Percentiles rank a stretch among this genome's conserved stretches.
Conservation (phyloP, 2,888 invertebrate species). For the Cephus nigrinus region DNA sequence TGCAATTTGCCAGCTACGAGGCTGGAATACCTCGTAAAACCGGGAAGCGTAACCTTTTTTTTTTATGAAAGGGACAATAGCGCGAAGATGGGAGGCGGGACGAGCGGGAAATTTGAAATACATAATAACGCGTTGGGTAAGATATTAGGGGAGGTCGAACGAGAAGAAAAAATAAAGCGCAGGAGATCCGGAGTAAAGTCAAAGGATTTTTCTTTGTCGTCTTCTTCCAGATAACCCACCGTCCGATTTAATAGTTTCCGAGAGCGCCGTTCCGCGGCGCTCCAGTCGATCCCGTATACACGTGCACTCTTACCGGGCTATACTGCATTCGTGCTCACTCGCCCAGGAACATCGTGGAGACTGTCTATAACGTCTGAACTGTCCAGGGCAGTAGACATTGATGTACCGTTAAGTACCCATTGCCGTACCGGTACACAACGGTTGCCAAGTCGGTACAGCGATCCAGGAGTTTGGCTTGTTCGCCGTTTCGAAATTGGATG, state of each 20-base stretch:
- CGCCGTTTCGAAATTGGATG: neutral
- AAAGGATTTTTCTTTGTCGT: no score
- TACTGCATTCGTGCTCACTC: neutral
- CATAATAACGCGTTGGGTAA: neutral
- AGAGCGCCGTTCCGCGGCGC: neutral
- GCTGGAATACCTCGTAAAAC: neutral
- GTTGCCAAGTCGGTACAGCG: neutral
- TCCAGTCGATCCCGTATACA: neutral
- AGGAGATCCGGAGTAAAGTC: neutral
- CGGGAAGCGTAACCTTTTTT: neutral
- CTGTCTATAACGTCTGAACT: neutral
- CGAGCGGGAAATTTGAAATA: neutral
- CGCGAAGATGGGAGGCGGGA: neutral
- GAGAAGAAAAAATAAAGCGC: neutral
- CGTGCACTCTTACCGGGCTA: neutral
- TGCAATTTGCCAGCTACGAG: neutral
- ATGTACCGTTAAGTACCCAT: neutral
- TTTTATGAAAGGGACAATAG: neutral
- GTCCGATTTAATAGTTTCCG: neutral
- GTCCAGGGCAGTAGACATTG: neutral
- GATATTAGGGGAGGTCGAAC: neutral
- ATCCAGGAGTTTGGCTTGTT: neutral
- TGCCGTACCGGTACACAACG: neutral
- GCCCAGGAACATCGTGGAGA: neutral
- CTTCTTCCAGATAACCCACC: no score